phyloP scores from a whole-genome alignment of 2,888 invertebrate genomes.

The Esperia sulphurella region DNA sequence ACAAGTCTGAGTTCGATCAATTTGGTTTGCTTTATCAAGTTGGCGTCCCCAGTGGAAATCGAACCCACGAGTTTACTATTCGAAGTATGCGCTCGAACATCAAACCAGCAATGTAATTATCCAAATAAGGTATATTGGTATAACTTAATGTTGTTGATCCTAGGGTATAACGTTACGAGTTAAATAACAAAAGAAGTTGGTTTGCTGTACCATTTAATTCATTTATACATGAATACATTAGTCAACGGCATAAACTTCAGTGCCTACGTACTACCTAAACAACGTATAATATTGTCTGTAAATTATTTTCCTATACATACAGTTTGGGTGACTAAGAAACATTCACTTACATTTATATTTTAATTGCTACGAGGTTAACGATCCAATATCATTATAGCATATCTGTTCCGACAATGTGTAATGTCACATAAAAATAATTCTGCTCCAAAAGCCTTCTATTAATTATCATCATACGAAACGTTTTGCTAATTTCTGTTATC shows the following conservation, averaged over 20 bases:
- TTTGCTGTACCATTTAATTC: constrained; percentile 67
- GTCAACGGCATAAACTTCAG: constrained; percentile 76
- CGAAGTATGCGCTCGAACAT: too few species aligned
- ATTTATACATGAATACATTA: constrained; percentile 72
- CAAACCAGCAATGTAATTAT: too few species aligned
- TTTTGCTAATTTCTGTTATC: constrained; percentile 19
- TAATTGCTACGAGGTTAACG: constrained; percentile 18
- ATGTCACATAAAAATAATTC: constrained; percentile 4
- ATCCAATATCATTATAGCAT: constrained; percentile 13
- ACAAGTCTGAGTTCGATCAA: too few species aligned
- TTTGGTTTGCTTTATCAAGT: too few species aligned
- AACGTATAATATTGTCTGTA: constrained; percentile 73
- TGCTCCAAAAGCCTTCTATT: not conserved
- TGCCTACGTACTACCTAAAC: constrained; percentile 77
- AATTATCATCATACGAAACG: not conserved
- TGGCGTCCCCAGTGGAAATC: too few species aligned
- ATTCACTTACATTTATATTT: constrained; percentile 35
- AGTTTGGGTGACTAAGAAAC: constrained; percentile 57
- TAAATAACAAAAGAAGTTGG: constrained; percentile 21
- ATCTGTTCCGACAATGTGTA: constrained; percentile 13
- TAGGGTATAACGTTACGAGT: not conserved
- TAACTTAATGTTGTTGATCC: too few species aligned
- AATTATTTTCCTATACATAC: constrained; percentile 63
- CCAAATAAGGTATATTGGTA: too few species aligned
- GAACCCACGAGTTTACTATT: too few species aligned